Conservation (phyloP, 1,140 invertebrate species). For the Oppia nitens region DNA sequence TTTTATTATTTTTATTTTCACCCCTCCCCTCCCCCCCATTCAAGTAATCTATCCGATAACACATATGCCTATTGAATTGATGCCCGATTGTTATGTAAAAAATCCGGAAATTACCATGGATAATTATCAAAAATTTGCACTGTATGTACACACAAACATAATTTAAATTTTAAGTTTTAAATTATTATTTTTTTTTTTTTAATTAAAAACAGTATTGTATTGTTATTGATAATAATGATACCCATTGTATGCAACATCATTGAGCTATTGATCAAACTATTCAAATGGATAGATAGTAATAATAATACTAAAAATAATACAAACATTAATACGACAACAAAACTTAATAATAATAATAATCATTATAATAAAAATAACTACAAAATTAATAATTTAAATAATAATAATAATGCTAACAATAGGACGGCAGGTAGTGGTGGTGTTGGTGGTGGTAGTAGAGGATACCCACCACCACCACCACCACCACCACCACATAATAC, state of each 20-base stretch:
- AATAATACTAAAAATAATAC: no score
- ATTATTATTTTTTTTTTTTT: neutral
- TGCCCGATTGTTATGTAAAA: conserved; percentile 1
- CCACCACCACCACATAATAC: no score
- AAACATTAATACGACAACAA: no score
- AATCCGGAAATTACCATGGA: neutral
- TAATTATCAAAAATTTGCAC: neutral
- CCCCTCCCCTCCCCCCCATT: no score
- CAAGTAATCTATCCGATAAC: conserved; percentile 6
- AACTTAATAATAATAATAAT: no score
- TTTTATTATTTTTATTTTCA: no score
- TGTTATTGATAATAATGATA: neutral
- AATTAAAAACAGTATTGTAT: neutral
- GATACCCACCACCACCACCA: no score
- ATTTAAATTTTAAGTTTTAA: neutral
- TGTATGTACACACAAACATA: neutral
- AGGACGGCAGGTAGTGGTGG: no score
- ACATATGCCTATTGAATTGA: conserved; percentile 3
- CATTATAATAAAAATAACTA: no score
- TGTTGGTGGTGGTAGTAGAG: no score
- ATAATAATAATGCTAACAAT: no score
- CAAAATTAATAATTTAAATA: no score
- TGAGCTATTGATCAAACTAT: neutral
- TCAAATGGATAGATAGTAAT: neutral
- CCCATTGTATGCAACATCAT: neutral